These are phyloP conservation scores for Telmatherina bonti DNA, from an alignment of 2,797 vertebrate genomes.

Conservation along the genomic window DNA sequence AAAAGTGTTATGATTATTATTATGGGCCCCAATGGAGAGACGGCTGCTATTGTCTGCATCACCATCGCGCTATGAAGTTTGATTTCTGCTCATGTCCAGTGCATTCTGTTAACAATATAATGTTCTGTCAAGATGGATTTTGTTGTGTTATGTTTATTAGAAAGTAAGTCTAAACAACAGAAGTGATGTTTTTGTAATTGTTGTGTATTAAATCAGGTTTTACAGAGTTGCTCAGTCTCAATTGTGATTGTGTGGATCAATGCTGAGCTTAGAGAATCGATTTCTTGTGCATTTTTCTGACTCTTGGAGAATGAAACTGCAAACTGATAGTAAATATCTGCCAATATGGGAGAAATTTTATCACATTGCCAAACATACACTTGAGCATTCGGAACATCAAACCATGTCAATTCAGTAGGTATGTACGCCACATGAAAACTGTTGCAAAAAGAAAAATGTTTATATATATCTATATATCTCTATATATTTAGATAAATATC, in stretches of 20 bases:
- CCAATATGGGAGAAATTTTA: not conserved
- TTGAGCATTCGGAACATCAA: not conserved
- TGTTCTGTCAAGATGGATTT: not conserved
- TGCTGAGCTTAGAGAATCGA: not conserved
- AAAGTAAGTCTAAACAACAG: not conserved
- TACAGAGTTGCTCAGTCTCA: not conserved
- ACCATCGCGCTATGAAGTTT: not conserved
- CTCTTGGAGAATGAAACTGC: constrained; percentile 3
- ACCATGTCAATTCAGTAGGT: constrained; percentile 4
- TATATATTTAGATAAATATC: too few species aligned
- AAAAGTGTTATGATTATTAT: not conserved
- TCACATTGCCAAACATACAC: not conserved
- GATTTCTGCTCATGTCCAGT: not conserved
- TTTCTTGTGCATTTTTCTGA: not conserved
- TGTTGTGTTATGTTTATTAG: not conserved
- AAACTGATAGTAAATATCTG: constrained; percentile 4
- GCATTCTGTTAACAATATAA: not conserved
- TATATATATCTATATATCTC: too few species aligned
- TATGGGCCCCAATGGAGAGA: not conserved
- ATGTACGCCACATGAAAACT: not conserved
- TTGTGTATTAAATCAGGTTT: not conserved
- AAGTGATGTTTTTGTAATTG: not conserved
- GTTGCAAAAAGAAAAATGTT: not conserved
- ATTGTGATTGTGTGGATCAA: not conserved
- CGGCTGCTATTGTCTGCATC: not conserved